Conservation (phyloP, 2,113 vertebrate genomes). For the Ceyx margarethae region DNA sequence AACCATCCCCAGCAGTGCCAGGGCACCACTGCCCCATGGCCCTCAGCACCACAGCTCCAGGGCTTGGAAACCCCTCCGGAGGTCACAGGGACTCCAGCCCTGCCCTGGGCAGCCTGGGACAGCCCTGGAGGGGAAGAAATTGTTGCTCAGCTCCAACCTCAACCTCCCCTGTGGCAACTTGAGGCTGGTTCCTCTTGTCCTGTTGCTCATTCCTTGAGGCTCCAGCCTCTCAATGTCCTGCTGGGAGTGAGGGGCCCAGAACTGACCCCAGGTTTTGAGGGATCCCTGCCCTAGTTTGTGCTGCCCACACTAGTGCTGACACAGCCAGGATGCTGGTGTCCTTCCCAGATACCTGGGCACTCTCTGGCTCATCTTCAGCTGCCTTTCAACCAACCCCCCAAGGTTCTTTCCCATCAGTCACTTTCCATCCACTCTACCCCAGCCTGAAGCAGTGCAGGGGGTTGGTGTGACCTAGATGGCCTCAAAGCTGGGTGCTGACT, state of each 20-base stretch:
- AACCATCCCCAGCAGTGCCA: neutral
- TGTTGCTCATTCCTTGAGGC: too few species aligned
- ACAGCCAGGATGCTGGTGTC: neutral
- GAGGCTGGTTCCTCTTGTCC: too few species aligned
- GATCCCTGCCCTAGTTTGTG: neutral
- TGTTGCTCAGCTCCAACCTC: too few species aligned
- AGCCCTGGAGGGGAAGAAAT: too few species aligned
- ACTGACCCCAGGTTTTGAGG: too few species aligned
- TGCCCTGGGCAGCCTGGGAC: too few species aligned
- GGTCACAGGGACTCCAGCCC: too few species aligned
- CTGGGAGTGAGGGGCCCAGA: too few species aligned
- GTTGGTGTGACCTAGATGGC: neutral
- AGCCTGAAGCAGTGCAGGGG: neutral
- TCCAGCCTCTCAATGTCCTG: too few species aligned
- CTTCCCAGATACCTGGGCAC: neutral
- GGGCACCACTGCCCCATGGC: neutral
- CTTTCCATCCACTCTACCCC: neutral
- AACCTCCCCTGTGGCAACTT: too few species aligned
- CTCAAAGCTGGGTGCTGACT: neutral
- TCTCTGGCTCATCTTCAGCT: neutral
- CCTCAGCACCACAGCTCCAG: neutral
- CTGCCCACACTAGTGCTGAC: neutral
- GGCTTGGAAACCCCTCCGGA: too few species aligned
- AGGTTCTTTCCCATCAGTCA: neutral
- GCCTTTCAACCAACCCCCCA: neutral